A percentile compares a stretch with the other conserved stretches of the same genome.
phyloP scores from a whole-genome alignment of 2,888 invertebrate species.

The Thymelicus lineola region DNA sequence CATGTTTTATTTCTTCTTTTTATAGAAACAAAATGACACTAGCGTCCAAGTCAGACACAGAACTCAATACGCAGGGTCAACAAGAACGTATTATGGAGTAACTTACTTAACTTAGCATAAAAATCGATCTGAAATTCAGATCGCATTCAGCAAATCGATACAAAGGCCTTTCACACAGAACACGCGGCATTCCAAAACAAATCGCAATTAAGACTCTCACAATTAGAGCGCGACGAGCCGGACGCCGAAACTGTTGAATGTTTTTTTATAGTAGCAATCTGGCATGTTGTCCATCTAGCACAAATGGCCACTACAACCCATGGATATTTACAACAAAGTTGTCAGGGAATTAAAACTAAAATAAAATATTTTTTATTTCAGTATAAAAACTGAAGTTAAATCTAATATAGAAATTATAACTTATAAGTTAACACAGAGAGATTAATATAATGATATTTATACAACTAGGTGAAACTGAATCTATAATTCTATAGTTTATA shows the following conservation, averaged over 20 bases:
- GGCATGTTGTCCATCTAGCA: not conserved
- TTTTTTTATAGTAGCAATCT: constrained; percentile 23
- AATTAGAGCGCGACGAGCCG: constrained; percentile 74
- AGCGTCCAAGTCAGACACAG: too few relatives aligned
- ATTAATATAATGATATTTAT: too few relatives aligned
- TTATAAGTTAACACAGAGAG: too few relatives aligned
- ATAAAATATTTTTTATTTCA: too few relatives aligned
- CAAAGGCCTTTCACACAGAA: constrained; percentile 49
- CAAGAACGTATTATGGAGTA: not conserved
- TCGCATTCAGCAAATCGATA: constrained; percentile 4
- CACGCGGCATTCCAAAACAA: constrained; percentile 59
- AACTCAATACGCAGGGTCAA: not conserved
- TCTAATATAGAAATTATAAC: too few relatives aligned
- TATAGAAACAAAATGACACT: too few relatives aligned
- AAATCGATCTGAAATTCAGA: constrained; percentile 3
- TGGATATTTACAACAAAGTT: not conserved
- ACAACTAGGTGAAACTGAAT: too few relatives aligned
- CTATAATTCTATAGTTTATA: too few relatives aligned
- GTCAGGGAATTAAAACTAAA: too few relatives aligned
- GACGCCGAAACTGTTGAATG: constrained; percentile 38
- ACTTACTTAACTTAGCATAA: not conserved
- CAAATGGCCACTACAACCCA: not conserved
- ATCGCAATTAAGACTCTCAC: constrained; percentile 62
- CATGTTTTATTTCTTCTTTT: too few relatives aligned
- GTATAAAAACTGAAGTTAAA: too few relatives aligned